Base-by-base conservation (phyloP, 2,113 vertebrate species). In the Pitta sordida region DNA sequence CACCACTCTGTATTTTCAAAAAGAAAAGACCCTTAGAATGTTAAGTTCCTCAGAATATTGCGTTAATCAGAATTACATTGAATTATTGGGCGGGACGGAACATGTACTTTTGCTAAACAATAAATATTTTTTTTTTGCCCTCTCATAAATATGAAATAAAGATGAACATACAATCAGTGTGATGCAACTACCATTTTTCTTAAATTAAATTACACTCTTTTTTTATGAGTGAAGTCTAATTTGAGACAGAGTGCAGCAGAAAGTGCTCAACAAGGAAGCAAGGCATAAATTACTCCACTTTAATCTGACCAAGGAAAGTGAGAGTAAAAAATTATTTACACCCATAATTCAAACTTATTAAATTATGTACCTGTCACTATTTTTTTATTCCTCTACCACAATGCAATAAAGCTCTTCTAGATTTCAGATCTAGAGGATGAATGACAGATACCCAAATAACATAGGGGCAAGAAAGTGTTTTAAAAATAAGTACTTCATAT, bases 261-360 rank as follows among this genome's bases (percentile, higher is more conserved):
- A 88, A 90, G 62, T 75, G 43, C 37, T 90, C 58, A 83, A 11
- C 20, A 36, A 56, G 32, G 15, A 9, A 90, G 6, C 13, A 76
- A 69, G 6, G 22, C 36, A 76, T 76, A 83, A 83, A 85, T 83
- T 79, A 44, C 32, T 65, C 5, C 4, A 3, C 52, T 92, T 76
- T 73, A 70, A 49, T 90, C 77, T 86, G 34, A 21, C 34, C 80
- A 80, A 4, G 80, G 20, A 18, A 80, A 83, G 19, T 49, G 24
- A 46, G 51, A 86, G 22, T 23, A 64, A 94, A 81, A 83, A n/a
- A 5, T 13, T 64, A 83, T 75, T 91, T 79, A 62, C 36, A 49
- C 9, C 29, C 15, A 21, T 75, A 89, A 78, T 43, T 68, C 60
- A 80, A 86, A 67, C 11, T 51, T 79, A 39, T 29, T 43, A 60